Conservation (phyloP, 1,140 invertebrate species). For the Proales similis region DNA sequence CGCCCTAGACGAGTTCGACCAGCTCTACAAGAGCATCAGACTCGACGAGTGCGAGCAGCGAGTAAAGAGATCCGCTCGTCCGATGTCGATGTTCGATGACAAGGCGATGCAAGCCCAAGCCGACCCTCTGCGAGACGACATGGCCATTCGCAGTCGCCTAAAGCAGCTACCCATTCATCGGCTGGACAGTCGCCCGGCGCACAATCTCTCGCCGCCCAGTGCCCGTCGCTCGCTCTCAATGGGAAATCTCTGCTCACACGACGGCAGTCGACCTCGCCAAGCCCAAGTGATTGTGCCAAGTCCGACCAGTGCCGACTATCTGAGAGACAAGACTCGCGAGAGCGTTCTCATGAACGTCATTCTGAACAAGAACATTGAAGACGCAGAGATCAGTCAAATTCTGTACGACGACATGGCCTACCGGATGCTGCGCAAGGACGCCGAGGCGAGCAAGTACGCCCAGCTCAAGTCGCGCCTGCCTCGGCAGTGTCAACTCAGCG, state of each 20-base stretch:
- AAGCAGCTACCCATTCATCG: too few species aligned
- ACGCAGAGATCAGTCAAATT: slow-evolving; percentile 34
- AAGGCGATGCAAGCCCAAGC: too few species aligned
- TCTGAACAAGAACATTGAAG: slow-evolving; percentile 11
- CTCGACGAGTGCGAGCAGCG: too few species aligned
- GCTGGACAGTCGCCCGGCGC: too few species aligned
- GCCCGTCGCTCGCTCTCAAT: too few species aligned
- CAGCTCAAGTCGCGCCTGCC: slow-evolving; percentile 5
- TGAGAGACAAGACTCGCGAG: slow-evolving; percentile 31
- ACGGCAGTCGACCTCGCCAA: too few species aligned
- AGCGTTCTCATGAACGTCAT: slow-evolving; percentile 25
- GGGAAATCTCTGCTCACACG: too few species aligned
- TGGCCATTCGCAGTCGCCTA: too few species aligned
- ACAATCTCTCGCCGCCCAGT: too few species aligned
- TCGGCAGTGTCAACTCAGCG: not conserved
- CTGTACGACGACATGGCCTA: slow-evolving; percentile 36
- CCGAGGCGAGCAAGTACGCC: slow-evolving; percentile 7
- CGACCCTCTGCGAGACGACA: too few species aligned
- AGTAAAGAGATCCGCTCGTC: too few species aligned
- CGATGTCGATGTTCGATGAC: too few species aligned
- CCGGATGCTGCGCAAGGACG: slow-evolving; percentile 26
- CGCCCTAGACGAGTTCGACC: slow-evolving; percentile 10
- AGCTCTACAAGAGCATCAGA: slow-evolving; percentile 7
- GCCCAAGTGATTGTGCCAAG: slow-evolving; percentile 33
- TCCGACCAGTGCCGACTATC: slow-evolving; percentile 33